Evolutionary conservation across 2,888 invertebrate species (phyloP).

Genomic region (Drosophila paramelanica): DNA sequence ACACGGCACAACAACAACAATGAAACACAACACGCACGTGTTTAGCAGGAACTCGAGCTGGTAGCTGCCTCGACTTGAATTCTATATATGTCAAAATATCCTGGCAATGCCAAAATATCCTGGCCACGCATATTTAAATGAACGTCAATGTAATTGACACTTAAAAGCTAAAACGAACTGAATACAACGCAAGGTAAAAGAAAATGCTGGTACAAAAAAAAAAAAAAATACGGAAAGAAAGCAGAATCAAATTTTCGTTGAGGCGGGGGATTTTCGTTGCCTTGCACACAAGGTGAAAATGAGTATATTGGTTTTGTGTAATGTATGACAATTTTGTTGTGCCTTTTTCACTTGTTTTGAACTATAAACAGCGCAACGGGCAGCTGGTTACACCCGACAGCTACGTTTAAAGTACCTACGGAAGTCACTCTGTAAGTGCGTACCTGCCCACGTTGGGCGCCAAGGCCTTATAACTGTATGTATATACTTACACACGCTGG

Average conservation of each 20-base stretch:
- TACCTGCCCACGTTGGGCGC: constrained; percentile 17
- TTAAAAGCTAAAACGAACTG: constrained; percentile 56
- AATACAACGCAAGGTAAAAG: constrained; percentile 21
- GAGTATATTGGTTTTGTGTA: neutral
- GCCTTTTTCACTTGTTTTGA: no score
- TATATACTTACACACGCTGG: neutral
- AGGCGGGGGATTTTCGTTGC: neutral
- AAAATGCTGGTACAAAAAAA: constrained; percentile 5
- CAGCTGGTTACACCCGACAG: neutral
- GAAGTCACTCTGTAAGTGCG: constrained; percentile 31
- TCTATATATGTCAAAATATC: constrained; percentile 51
- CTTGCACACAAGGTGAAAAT: neutral
- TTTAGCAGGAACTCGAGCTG: constrained; percentile 1
- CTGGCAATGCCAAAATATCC: constrained; percentile 60
- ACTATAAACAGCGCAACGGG: neutral
- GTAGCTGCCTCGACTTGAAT: constrained; percentile 4
- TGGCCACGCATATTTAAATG: constrained; percentile 76
- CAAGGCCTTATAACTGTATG: neutral
- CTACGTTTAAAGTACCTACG: constrained; percentile 6
- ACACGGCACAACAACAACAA: neutral
- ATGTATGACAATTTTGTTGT: neutral
- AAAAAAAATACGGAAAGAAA: neutral
- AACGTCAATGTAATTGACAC: constrained; percentile 82
- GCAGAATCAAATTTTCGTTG: constrained; percentile 39
- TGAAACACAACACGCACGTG: constrained; percentile 38